Evolutionary conservation across 2,888 invertebrate species (phyloP).

Genomic region (Conops quadrifasciatus): DNA sequence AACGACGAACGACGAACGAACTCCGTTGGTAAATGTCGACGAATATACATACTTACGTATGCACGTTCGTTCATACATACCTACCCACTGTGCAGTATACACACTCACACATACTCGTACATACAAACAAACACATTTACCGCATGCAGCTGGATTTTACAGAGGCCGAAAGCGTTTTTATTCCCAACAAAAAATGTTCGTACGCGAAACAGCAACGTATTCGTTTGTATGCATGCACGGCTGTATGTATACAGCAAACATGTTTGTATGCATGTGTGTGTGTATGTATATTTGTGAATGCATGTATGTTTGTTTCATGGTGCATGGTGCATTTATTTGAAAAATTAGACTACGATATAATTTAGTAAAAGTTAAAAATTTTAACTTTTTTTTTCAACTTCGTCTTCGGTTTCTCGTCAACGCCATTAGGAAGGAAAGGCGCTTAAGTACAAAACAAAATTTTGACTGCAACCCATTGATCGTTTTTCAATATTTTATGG

Average conservation of each 20-base stretch:
- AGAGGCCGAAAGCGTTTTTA: neutral
- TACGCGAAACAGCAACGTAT: neutral
- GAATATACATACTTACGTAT: constrained; percentile 22
- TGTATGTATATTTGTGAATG: constrained; percentile 10
- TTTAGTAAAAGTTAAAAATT: no score
- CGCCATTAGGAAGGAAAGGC: no score
- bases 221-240: neutral
- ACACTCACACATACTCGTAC: neutral
- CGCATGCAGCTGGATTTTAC: constrained; percentile 10
- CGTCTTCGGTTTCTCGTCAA: no score
- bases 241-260: no score
- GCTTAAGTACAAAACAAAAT: no score
- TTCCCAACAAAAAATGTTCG: neutral
- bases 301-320: constrained; percentile 24
- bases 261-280: constrained; percentile 5
- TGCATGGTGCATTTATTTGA: no score
- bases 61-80: constrained; percentile 9
- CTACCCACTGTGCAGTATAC: no score
- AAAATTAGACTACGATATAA: no score
- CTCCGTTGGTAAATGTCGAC: constrained; percentile 28
- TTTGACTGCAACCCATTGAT: no score
- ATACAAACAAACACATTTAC: constrained; percentile 9
- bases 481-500: no score
- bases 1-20: neutral
- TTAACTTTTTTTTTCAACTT: no score